Base-by-base conservation (phyloP, 1,140 invertebrate species). In the Battus philenor region DNA sequence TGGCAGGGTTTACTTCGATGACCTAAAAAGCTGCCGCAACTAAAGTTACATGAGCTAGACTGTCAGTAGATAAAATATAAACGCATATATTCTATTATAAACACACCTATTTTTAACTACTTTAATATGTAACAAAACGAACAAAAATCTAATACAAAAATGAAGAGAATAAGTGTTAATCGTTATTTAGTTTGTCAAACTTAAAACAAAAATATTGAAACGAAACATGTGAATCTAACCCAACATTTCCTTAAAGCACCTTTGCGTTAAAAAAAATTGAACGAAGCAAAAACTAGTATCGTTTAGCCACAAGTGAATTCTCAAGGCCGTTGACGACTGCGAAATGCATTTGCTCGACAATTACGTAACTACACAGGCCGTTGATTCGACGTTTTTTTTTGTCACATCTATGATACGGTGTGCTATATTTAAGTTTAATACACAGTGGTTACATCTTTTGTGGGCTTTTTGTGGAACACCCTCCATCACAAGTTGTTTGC, bases 321-420 rank as follows among this genome's bases (percentile, higher is more conserved):
- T 39, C 36, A 39, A 39, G 36, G 36, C 7, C 22, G 12, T 26
- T 39, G 36, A 26, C 36, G 22, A 39, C 11, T 22, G 17, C 33
- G 33, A 26, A 39, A 39, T 39, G 36, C 36, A 39, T 39, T 39
- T 24, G 36, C 20, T 38, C 34, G 11, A 38, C 17, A 9, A 38
- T 38, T 38, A 22, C 34, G 20, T 15, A 9, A 26, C 12, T 13
- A 26, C 1, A 29, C 26, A 2, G 30, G n/a, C 18, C 11, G 17
- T 36, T 36, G 17, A 22, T 24, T 36, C 33, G 22, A 1, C 13
- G 8, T 27, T 6, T 1, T 38, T 38, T 38, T 36, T 36, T 36
- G 10, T 22, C 17, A 4, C 4, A 26, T 4, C 17, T 38, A 38
- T n/a, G 17, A 38, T 38, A 38, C 5, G n/a, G n/a, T n/a, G n/a